Base-by-base conservation (phyloP, 2,797 vertebrate genomes). In the Mus caroli region DNA sequence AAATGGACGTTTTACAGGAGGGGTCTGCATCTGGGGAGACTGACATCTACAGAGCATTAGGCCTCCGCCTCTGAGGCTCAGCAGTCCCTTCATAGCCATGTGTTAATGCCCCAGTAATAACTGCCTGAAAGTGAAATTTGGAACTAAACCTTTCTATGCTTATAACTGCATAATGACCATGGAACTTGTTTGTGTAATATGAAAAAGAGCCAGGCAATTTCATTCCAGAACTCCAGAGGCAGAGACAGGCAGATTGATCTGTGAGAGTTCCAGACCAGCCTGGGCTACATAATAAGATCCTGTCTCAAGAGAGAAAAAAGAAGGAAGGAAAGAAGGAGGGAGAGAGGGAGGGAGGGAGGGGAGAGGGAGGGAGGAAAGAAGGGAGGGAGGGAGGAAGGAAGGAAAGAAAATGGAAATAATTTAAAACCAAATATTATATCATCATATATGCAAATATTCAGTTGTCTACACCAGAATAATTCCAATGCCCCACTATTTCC, bases 101-200 rank as follows among this genome's bases (percentile, higher is more conserved):
- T 67, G 58, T 10, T 67, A 34, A 67, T 34, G 31, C 13, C 64
- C 31, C 31, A 67, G 92, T 26, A 60, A 60, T 71, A n/a, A 80
- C 67, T 67, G 60, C 46, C 31, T 60, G 37, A 67, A 93, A 76
- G 64, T 76, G 56, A 93, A 87, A 92, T 87, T 60, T 60, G 67
- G 54, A 73, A 43, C 71, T 13, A 87, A 82, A 43, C 24, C 71
- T 88, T 71, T 19, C 82, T 91, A 76, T 28, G 77, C 8, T 84
- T 50, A 6, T 43, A 77, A 75, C 34, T 60, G 20, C 24, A 88
- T 87, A 84, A 62, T 78, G 43, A 71, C 54, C 37, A 28, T 83
- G 56, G 1, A 69, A 69, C 78, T 22, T 60, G 26, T 82, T 84
- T 73, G 83, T 50, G 20, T 43, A 77, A 92, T 50, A 24, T 79